These are phyloP conservation scores for Euzetes globulus DNA, from an alignment of 2,888 invertebrate species.

Conservation along the genomic window DNA sequence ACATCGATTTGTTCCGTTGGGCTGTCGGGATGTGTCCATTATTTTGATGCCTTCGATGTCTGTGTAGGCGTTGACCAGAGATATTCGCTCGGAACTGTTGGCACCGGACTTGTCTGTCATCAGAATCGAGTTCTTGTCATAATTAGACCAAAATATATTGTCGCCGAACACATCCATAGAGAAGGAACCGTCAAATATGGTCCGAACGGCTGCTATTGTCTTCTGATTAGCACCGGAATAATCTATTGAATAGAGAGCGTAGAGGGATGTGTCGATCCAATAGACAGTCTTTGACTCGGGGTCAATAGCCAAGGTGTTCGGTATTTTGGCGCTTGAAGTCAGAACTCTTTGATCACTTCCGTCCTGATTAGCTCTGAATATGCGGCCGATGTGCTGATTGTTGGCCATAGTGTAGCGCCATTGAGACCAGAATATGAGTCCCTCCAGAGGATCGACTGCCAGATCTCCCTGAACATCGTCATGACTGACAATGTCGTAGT, in stretches of 20 bases:
- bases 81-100: background rate
- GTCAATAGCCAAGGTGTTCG: background rate
- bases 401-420: background rate
- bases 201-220: background rate
- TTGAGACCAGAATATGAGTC: background rate
- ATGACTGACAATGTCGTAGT: background rate
- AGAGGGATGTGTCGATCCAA: background rate
- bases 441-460: background rate
- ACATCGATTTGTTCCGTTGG: background rate
- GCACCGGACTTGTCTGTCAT: background rate
- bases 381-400: background rate
- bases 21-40: background rate
- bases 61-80: background rate
- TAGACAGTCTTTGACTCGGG: background rate
- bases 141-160: background rate
- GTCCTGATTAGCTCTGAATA: background rate
- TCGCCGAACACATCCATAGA: constrained; percentile 8
- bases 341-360: background rate
- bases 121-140: background rate
- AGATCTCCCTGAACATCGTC: background rate
- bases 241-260: background rate
- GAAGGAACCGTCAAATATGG: background rate
- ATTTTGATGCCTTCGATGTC: background rate
- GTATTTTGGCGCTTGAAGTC: background rate
- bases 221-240: background rate